A percentile compares a stretch with the other conserved stretches of the same genome.
Conservation (phyloP, 2,113 vertebrate species). For the Pangasianodon gigas region DNA sequence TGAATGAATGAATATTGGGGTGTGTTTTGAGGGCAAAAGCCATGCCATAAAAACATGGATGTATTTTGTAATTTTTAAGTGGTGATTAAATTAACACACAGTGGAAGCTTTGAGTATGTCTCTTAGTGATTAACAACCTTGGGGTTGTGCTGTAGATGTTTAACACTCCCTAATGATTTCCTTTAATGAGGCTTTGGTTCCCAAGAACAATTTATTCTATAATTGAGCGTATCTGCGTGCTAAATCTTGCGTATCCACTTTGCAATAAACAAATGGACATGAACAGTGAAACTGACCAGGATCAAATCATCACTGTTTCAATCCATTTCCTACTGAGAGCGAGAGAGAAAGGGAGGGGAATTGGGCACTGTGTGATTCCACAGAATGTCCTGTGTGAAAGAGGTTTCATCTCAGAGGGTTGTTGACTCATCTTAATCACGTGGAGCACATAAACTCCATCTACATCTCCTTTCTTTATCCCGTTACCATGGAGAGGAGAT, state of each 20-base stretch:
- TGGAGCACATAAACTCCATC: slow-evolving; percentile 27
- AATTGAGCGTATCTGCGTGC: slow-evolving; percentile 11
- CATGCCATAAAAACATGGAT: background rate
- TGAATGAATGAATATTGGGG: background rate
- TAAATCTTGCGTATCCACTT: background rate
- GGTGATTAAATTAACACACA: background rate
- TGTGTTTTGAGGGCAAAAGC: background rate
- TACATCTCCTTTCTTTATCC: slow-evolving; percentile 13
- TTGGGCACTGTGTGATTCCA: background rate
- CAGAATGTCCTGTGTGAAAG: slow-evolving; percentile 28
- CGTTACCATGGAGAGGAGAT: slow-evolving; percentile 54
- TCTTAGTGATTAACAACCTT: background rate
- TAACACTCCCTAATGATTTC: background rate
- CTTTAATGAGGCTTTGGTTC: slow-evolving; percentile 6
- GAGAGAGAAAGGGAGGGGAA: background rate
- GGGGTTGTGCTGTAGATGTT: background rate
- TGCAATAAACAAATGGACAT: background rate
- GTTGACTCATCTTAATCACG: slow-evolving; percentile 42
- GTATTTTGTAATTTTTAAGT: background rate
- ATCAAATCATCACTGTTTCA: background rate
- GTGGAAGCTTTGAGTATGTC: background rate
- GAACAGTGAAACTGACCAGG: background rate
- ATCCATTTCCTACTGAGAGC: background rate
- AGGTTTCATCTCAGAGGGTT: background rate
- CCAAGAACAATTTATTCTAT: slow-evolving; percentile 17